phyloP scores from a whole-genome alignment of 2,888 invertebrate genomes.

The Caenorhabditis imperialis region DNA sequence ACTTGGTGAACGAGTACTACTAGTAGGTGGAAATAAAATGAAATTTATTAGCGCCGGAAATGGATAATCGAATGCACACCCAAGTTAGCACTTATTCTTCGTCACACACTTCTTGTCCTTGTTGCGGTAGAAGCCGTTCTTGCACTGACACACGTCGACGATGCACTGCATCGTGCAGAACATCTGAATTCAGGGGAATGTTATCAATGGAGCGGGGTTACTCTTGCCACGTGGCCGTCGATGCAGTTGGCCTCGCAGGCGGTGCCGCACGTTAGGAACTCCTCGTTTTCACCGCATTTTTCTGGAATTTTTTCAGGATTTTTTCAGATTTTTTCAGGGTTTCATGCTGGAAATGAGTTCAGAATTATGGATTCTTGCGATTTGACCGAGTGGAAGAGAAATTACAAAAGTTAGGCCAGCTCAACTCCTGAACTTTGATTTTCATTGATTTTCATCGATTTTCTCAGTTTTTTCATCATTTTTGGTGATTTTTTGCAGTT shows the following conservation, averaged over 20 bases:
- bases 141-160: constrained; percentile 48
- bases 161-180: constrained; percentile 52
- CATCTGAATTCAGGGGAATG: constrained; percentile 26
- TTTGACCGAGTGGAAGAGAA: too few species aligned
- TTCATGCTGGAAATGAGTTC: neutral
- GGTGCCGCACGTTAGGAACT: constrained; percentile 32
- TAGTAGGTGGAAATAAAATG: too few species aligned
- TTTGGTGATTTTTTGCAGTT: too few species aligned
- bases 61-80: too few species aligned
- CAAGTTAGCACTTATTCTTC: constrained; percentile 30
- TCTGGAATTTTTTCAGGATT: constrained; percentile 27
- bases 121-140: constrained; percentile 48
- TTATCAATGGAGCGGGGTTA: too few species aligned
- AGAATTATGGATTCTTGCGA: neutral
- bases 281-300: constrained; percentile 51
- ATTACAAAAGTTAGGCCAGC: too few species aligned
- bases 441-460: too few species aligned
- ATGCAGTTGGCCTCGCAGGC: constrained; percentile 47
- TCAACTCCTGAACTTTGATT: too few species aligned
- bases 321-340: too few species aligned
- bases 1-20: too few species aligned
- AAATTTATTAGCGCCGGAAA: too few species aligned
- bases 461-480: too few species aligned
- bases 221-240: constrained; percentile 43
- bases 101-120: constrained; percentile 51